Base-by-base conservation (phyloP, 2,888 invertebrate genomes). In the Ormyrus pomaceus region DNA sequence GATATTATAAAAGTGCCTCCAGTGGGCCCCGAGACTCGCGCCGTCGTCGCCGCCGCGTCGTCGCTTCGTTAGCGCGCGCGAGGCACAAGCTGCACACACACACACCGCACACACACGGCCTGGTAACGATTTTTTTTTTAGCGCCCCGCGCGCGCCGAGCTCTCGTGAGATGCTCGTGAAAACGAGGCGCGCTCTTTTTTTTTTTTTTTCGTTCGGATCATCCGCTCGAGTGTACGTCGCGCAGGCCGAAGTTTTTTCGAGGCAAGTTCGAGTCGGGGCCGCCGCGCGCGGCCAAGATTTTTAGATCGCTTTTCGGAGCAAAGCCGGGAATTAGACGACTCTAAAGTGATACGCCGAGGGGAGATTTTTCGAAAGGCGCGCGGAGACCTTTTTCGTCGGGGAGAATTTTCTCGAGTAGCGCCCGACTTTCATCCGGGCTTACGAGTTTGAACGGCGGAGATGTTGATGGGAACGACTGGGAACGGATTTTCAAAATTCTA, bases 61-160 rank as follows among this genome's bases (percentile, higher is more conserved):
- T 46, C 55, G 69, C 13, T 8, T 34, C 55, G 45, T n/a, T n/a
- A 51, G 48, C 45, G 34, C 34, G 61, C 58, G 74, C 58, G 45
- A 56, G 65, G 69, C 59, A 66, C 81, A 59, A 65, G 48, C 50
- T 62, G 45, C 50, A 11, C 34, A 4, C 50, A 11, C 34, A 4
- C 19, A 19, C 55, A 55, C 73, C n/a, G 58, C 73, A 56, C 77
- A 72, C 68, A 62, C 50, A 48, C 61, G 75, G 73, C 81, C 72
- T 76, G 68, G 76, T 80, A 80, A 80, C 80, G 80, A 80, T 77
- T 80, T 80, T 75, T 80, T 77, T 34, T 34, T 34, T 34, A 1
- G 34, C 13, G 13, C 13, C 13, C 13, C 34, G 34, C 34, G 34
- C 34, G 34, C 34, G 3, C 34, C 34, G 34, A 34, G 34, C 34